Conservation (phyloP, 2,113 vertebrate species). For the Catagonus wagneri region DNA sequence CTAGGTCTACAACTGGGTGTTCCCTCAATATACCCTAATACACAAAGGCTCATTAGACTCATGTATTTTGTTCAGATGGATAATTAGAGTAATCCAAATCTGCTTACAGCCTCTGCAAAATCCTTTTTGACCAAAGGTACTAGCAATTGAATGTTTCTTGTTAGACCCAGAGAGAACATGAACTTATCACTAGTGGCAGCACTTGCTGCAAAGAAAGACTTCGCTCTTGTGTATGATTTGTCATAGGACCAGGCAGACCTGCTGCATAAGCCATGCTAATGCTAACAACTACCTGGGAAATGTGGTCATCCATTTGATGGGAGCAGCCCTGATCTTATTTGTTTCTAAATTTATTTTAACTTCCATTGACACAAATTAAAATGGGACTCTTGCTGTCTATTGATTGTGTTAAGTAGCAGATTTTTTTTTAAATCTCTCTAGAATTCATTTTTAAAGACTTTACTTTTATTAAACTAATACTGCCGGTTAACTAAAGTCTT, state of each 20-base stretch:
- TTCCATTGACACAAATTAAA: constrained; percentile 82
- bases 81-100: constrained; percentile 68
- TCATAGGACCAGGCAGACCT: background rate
- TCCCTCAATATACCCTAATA: constrained; percentile 10
- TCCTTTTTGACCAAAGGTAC: background rate
- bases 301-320: constrained; percentile 50
- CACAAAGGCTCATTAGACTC: constrained; percentile 27
- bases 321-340: constrained; percentile 29
- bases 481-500: constrained; percentile 85
- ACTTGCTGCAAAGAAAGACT: background rate
- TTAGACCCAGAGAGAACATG: constrained; percentile 41
- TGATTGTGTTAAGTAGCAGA: constrained; percentile 79
- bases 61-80: constrained; percentile 47
- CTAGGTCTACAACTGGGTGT: constrained; percentile 2
- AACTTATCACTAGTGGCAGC: constrained; percentile 3
- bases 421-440: constrained; percentile 54
- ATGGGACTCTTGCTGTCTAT: constrained; percentile 78
- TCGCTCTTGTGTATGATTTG: background rate
- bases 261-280: background rate
- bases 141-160: background rate
- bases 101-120: background rate
- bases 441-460: constrained; percentile 86
- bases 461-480: constrained; percentile 87
- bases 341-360: constrained; percentile 71
- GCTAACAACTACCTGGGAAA: constrained; percentile 41